phyloP scores from a whole-genome alignment of 2,888 invertebrate genomes.

The Ophion slaviceki region DNA sequence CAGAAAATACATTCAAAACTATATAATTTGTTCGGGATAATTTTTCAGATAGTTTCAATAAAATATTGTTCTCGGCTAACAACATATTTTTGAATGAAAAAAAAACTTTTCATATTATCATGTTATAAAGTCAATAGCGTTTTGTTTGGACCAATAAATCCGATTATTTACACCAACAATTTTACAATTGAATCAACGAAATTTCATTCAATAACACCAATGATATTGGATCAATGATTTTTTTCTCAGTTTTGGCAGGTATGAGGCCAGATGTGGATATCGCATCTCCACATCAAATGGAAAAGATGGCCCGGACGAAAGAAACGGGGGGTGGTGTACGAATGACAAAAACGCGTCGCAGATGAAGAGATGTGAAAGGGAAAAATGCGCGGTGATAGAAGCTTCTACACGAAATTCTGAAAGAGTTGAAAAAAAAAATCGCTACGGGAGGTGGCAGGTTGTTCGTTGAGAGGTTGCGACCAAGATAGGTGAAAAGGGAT shows the following conservation, averaged over 20 bases:
- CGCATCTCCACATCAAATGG: background rate
- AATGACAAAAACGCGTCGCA: background rate
- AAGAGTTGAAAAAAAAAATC: background rate
- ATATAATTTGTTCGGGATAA: too few relatives aligned
- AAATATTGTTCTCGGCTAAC: too few relatives aligned
- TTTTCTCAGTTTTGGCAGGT: background rate
- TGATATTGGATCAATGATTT: too few relatives aligned
- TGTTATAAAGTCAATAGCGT: too few relatives aligned
- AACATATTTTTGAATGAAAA: too few relatives aligned
- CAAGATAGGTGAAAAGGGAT: constrained; percentile 57
- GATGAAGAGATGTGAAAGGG: background rate
- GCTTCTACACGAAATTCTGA: background rate
- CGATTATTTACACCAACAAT: too few relatives aligned
- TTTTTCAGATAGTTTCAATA: too few relatives aligned
- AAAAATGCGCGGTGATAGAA: background rate
- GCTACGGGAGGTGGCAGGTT: constrained; percentile 3
- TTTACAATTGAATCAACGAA: too few relatives aligned
- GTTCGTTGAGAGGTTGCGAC: constrained; percentile 42
- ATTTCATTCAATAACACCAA: too few relatives aligned
- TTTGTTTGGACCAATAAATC: too few relatives aligned
- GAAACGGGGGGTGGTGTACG: background rate
- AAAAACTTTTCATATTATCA: too few relatives aligned
- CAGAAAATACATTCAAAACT: too few relatives aligned
- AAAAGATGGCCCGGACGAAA: background rate
- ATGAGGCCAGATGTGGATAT: background rate